Conservation (phyloP, 2,888 invertebrate species). For the Folsomia candida region DNA sequence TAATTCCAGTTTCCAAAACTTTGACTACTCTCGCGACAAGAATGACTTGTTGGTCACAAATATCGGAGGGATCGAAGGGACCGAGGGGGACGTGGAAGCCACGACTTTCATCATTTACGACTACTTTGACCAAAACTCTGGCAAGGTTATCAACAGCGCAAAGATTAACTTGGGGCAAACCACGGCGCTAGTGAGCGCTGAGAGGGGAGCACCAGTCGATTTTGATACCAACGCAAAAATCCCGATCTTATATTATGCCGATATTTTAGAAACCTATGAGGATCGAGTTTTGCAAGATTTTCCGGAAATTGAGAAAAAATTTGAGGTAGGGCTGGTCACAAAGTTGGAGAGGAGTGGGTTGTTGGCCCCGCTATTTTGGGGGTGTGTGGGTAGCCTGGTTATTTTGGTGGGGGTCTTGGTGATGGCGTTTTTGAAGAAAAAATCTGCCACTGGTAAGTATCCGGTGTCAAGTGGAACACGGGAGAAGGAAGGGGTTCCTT, state of each 20-base stretch:
- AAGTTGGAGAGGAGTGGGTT: neutral
- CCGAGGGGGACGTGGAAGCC: neutral
- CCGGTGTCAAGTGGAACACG: too few relatives aligned
- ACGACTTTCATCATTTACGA: neutral
- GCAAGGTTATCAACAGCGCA: neutral
- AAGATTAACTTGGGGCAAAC: neutral
- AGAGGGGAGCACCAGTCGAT: too few relatives aligned
- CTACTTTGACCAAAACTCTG: neutral
- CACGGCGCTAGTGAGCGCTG: too few relatives aligned
- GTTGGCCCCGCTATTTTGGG: too few relatives aligned
- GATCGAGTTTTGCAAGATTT: neutral
- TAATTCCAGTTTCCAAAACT: neutral
- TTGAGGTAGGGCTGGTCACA: neutral
- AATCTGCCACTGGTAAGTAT: too few relatives aligned
- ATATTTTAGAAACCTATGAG: neutral
- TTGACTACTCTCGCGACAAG: neutral
- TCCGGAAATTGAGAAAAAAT: neutral
- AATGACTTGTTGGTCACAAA: conserved; percentile 6
- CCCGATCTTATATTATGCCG: neutral
- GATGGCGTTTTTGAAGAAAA: too few relatives aligned
- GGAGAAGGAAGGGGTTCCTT: too few relatives aligned
- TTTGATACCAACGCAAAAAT: neutral
- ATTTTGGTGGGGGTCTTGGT: too few relatives aligned
- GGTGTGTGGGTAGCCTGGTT: too few relatives aligned
- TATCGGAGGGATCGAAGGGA: neutral